Evolutionary conservation across 2,888 invertebrate genomes (phyloP), one percentile per base, ranked within the genome.

Genomic region (Glaucopsyche alexis): DNA sequence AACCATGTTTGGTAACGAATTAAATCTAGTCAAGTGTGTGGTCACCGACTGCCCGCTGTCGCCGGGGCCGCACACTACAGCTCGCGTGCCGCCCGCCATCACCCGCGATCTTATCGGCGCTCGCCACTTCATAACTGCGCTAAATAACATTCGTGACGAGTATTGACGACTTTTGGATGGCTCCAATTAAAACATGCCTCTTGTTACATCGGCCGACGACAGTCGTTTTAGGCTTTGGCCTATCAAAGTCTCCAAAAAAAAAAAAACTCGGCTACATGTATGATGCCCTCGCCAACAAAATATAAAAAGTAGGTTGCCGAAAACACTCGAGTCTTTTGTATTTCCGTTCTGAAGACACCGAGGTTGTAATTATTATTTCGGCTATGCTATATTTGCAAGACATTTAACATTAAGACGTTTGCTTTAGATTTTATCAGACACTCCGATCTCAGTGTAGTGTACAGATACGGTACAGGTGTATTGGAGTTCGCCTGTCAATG

Each of bases 261-360:
- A 52, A 52, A n/a, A 8, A 52, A 52, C n/a, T 52, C n/a, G n/a
- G n/a, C n/a, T n/a, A n/a, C n/a, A n/a, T n/a, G n/a, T n/a, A n/a
- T n/a, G n/a, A n/a, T n/a, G n/a, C n/a, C n/a, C n/a, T n/a, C n/a
- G n/a, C n/a, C n/a, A n/a, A n/a, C n/a, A n/a, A n/a, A n/a, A n/a
- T n/a, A n/a, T n/a, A n/a, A n/a, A n/a, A n/a, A n/a, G n/a, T n/a
- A n/a, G n/a, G n/a, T n/a, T n/a, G n/a, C n/a, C n/a, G n/a, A n/a
- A n/a, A n/a, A n/a, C n/a, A n/a, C 52, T 52, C 52, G 52, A 52
- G 52, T 52, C 52, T 52, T 45, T 52, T 52, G 52, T 52, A 1
- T 52, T n/a, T 16, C 52, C 52, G 14, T 52, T 52, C 52, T 16
- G 16, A 52, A 52, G 16, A 52, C 52, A 16, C 52, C n/a, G 52